Evolutionary conservation across 2,888 invertebrate species (phyloP), one percentile per base, ranked within the genome.

Genomic region (Leptopterna dolabrata): DNA sequence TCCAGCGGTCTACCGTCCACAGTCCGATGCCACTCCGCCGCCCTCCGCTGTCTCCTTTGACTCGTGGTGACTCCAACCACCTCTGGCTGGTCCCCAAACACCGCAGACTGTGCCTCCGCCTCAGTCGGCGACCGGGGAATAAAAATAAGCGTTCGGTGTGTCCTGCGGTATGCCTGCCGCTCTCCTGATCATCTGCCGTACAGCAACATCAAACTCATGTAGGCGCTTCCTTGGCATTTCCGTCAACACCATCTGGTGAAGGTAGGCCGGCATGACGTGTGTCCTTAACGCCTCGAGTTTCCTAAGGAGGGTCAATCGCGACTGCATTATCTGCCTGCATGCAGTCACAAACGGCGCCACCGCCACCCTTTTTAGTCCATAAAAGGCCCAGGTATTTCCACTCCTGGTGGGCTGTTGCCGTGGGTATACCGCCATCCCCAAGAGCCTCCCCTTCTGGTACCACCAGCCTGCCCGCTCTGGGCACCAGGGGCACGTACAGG

Each of bases 261-360:
- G 88, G 88, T 91, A 91, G 78, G 91, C 90, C 14, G 92, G 92
- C 24, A 92, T 89, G 55, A 92, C 90, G 90, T 91, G 90, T 1
- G 87, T 90, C 88, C 91, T 89, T 70, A 92, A 88, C 0, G 91
- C 89, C 78, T 91, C 90, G 13, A 92, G 84, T 89, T 91, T 90
- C 88, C 92, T 92, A 82, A 91, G 91, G 3, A 92, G 92, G 88
- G 92, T 92, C 11, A 92, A 90, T 0, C 71, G 76, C 16, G 87
- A 55, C 55, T 16, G 36, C 6, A 27, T 16, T 27, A 86, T 36
- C 24, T 19, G 7, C 3, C 27, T 29, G 1, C 9, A 14, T 9
- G 78, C 14, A 30, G 4, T 51, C 3, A 14, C 51, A 36, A 7
- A 36, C 36, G 36, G 4, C 36, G 36, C 36, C 7, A 36, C 7